phyloP scores from a whole-genome alignment of 53 echinoderm and acorn worm genomes.

The Echinarachnius parma region DNA sequence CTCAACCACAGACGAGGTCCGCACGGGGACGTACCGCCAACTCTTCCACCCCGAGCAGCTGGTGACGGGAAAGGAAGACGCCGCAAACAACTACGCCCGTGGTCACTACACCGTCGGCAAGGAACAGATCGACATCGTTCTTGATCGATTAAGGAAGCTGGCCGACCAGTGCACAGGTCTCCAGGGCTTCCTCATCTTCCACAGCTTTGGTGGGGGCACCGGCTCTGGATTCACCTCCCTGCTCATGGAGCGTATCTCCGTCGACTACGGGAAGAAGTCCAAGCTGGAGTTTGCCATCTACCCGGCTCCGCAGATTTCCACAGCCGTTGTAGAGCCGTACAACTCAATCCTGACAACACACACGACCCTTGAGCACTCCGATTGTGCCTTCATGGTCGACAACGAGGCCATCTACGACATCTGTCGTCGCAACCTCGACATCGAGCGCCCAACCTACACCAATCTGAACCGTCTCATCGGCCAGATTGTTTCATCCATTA shows the following conservation, averaged over 20 bases:
- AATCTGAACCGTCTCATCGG: not conserved
- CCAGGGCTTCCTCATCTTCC: too few relatives aligned
- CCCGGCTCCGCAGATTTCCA: slow-evolving; percentile 45
- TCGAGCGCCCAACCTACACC: slow-evolving; percentile 46
- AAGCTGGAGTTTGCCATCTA: slow-evolving; percentile 70
- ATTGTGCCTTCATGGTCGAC: slow-evolving; percentile 57
- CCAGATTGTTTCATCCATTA: slow-evolving; percentile 70
- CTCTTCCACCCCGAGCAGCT: too few relatives aligned
- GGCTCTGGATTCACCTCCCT: too few relatives aligned
- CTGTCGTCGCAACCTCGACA: slow-evolving; percentile 47
- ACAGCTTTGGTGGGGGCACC: too few relatives aligned
- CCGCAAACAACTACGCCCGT: slow-evolving; percentile 94
- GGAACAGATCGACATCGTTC: too few relatives aligned
- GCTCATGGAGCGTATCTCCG: slow-evolving; percentile 65
- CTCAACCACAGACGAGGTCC: too few relatives aligned
- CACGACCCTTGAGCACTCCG: slow-evolving; percentile 45
- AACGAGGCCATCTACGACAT: slow-evolving; percentile 54
- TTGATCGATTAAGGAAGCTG: too few relatives aligned
- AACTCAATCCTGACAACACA: slow-evolving; percentile 48
- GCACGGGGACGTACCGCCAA: too few relatives aligned
- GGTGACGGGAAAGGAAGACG: too few relatives aligned
- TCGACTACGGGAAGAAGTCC: slow-evolving; percentile 68
- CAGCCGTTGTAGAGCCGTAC: slow-evolving; percentile 48
- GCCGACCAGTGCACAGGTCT: too few relatives aligned
- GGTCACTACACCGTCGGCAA: slow-evolving; percentile 93